phyloP scores from a whole-genome alignment of 2,888 invertebrate species.

The Xestoiulus laeticollis region DNA sequence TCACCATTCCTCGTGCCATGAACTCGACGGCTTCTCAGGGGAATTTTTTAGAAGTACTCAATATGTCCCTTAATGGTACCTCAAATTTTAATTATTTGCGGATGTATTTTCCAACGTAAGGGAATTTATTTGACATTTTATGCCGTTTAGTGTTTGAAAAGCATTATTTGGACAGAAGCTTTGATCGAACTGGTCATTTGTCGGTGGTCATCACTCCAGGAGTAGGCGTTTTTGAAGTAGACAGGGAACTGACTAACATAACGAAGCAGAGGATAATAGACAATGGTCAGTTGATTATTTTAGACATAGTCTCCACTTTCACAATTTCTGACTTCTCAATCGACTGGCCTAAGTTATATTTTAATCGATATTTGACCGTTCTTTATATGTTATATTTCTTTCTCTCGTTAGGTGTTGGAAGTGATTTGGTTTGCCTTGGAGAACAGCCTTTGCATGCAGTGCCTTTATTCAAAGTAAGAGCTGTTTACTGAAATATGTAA shows the following conservation, averaged over 20 bases:
- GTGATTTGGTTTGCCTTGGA: slow-evolving; percentile 96
- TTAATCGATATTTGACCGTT: neutral
- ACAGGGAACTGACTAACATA: slow-evolving; percentile 94
- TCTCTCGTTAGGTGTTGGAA: slow-evolving; percentile 73
- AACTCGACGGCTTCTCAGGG: slow-evolving; percentile 77
- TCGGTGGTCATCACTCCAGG: slow-evolving; percentile 98
- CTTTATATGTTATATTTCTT: neutral
- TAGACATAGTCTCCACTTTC: no score
- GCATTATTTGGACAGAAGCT: slow-evolving; percentile 95
- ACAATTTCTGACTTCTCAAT: no score
- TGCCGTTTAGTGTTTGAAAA: slow-evolving; percentile 85
- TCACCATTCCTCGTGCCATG: slow-evolving; percentile 79
- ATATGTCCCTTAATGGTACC: slow-evolving; percentile 94
- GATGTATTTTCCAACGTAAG: neutral
- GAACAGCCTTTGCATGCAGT: slow-evolving; percentile 99
- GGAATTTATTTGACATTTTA: neutral
- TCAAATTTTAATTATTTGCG: neutral
- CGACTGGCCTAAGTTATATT: no score
- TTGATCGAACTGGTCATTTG: slow-evolving; percentile 97
- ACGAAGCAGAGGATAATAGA: slow-evolving; percentile 99
- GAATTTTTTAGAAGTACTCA: slow-evolving; percentile 98
- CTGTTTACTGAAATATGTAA: neutral
- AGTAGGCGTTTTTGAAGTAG: slow-evolving; percentile 98
- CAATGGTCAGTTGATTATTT: slow-evolving; percentile 73
- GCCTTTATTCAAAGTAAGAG: slow-evolving; percentile 81